Base-by-base conservation (phyloP, 2,113 vertebrate species). In the Climacteris rufus region DNA sequence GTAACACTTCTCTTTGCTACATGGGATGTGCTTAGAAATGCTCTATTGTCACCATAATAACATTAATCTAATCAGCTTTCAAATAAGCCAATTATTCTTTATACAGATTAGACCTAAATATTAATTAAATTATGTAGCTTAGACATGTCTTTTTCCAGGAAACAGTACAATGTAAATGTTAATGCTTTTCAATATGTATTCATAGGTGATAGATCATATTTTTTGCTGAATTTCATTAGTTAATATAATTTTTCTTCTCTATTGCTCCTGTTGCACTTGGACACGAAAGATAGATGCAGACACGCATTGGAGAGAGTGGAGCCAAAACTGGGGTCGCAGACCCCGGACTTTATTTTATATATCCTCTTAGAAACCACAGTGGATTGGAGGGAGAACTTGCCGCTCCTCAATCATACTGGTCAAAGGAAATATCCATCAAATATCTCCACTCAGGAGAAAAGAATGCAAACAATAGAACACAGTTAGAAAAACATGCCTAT, bases 41-140 rank as follows among this genome's bases (percentile, higher is more conserved):
- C 75, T 96, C 54, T 96, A 97, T 97, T 98, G 96, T 98, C 93
- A 97, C 91, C 74, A 95, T 95, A 97, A 98, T 93, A 96, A 93
- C 90, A 97, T 95, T 97, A 97, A 92, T 94, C 76, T 98, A 98
- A 98, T 98, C 96, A 96, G 82, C 92, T 97, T 98, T 98, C 95
- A 94, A 97, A 92, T 98, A 97, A 97, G 79, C 84, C 96, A 97
- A 97, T 98, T 98, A 98, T 97, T 93, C 96, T 96, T 97, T 98
- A 95, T 93, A 96, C 50, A 97, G 96, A 98, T 98, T 98, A 98
- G 85, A 89, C 83, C 57, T 96, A 95, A 98, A 96, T 97, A 98
- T 89, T 94, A 97, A 96, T 97, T 96, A 97, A 98, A 97, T 92
- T 17, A 91, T 91, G 72, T 87, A 35, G 70, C 39, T 95, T 94